Base-by-base conservation (phyloP, 2,113 vertebrate species). In the Emydocephalus ijimae region DNA sequence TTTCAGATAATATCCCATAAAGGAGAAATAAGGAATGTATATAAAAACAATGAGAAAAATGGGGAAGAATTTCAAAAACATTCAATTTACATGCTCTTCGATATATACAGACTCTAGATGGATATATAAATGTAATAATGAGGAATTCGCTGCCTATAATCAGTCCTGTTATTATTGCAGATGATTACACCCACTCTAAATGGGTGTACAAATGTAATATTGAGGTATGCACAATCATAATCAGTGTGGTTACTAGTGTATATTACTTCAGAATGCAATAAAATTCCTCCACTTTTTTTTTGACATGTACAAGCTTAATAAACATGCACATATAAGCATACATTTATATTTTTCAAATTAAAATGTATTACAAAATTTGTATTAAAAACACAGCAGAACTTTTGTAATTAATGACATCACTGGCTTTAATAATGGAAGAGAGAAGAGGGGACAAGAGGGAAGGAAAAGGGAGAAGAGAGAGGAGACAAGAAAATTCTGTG, bases 301-400 rank as follows among this genome's bases (percentile, higher is more conserved):
- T 93, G 91, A 64, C 92, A 93, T 91, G 87, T 81, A 93, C 92
- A 94, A 92, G 90, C 90, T 94, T 90, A 95, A 93, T 93, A 92
- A 87, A 57, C 59, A 56, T 0, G 81, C 81, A 91, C 52, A 74
- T 14, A 54, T 74, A 81, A 94, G 92, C 74, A 90, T 92, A 64
- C 86, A 12, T 56, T 23, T 59, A 93, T 9, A 0, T 85, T 90
- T 54, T 94, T 90, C 39, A 93, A 93, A 96, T 74, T 26, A 88
- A 55, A 94, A 91, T 23, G n/a, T 93, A 93, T 11, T 57, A 88
- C 93, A 93, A 88, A 39, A 14, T 3, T 91, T 90, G 10, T 57
- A 10, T 34, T 50, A 34, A 48, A 20, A 48, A 39, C n/a, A 56
- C 26, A 88, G 29, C 6, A 59, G 8, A 92, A 91, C 11, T 24